Evolutionary conservation across 2,797 vertebrate genomes (phyloP).

Genomic region (Clarias laeviceps): DNA sequence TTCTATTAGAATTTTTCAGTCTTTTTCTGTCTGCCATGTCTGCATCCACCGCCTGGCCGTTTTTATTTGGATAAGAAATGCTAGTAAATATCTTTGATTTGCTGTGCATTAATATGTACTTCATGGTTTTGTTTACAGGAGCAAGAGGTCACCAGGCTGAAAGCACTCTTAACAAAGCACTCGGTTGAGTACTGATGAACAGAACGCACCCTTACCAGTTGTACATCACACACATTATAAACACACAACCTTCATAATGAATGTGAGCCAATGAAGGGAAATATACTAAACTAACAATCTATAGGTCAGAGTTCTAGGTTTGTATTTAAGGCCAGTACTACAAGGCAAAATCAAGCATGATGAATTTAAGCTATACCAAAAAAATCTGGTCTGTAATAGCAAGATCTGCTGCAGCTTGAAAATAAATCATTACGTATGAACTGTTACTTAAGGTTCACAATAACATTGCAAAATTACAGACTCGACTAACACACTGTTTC

Average conservation of each 20-base stretch:
- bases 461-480: background rate
- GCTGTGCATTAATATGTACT: background rate
- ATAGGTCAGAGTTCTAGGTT: background rate
- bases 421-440: too few relatives aligned
- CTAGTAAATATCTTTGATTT: background rate
- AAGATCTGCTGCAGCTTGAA: background rate
- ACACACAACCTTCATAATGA: background rate
- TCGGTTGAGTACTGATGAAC: conserved; percentile 13
- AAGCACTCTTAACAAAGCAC: conserved; percentile 1
- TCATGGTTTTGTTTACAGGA: conserved; percentile 3
- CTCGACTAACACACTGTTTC: background rate
- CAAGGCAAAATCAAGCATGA: background rate
- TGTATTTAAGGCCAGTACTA: background rate
- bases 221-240: background rate
- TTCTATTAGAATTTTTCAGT: background rate
- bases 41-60: background rate
- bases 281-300: background rate
- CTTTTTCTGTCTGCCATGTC: background rate
- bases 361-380: background rate
- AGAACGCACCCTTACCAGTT: background rate
- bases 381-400: background rate
- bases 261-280: background rate
- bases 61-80: background rate
- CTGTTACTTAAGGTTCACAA: background rate
- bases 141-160: conserved; percentile 15